Conservation (phyloP, 2,888 invertebrate species). For the Elegia similella region DNA sequence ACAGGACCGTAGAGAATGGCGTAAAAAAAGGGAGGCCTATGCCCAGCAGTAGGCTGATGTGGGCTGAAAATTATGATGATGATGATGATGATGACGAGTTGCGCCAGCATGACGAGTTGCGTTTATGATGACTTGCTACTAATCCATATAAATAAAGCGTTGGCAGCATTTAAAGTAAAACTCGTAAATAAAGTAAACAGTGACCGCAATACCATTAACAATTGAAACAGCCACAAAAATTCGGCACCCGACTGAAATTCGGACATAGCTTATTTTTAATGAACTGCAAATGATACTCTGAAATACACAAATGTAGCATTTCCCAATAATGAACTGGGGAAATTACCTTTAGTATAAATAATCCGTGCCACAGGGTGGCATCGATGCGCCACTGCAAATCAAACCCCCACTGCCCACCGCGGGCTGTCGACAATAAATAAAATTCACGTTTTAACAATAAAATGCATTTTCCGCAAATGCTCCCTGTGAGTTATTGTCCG, state of each 20-base stretch:
- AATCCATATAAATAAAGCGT: too few species aligned
- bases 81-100: too few species aligned
- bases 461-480: constrained; percentile 82
- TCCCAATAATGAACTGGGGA: constrained; percentile 77
- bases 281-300: constrained; percentile 73
- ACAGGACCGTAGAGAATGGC: too few species aligned
- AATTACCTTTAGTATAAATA: constrained; percentile 81
- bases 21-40: too few species aligned
- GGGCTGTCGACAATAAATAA: constrained; percentile 79
- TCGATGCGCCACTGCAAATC: constrained; percentile 79
- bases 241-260: constrained; percentile 25
- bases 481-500: constrained; percentile 76
- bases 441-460: constrained; percentile 83
- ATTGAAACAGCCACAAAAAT: constrained; percentile 16
- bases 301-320: constrained; percentile 77
- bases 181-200: constrained; percentile 7
- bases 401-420: constrained; percentile 58
- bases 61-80: too few species aligned
- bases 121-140: too few species aligned
- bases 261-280: constrained; percentile 59
- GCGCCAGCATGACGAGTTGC: too few species aligned
- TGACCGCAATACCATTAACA: constrained; percentile 17
- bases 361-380: constrained; percentile 77
- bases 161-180: not conserved
- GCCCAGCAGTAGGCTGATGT: too few species aligned